Conservation (phyloP, 2,797 vertebrate species). For the Cephalopachus bancanus region DNA sequence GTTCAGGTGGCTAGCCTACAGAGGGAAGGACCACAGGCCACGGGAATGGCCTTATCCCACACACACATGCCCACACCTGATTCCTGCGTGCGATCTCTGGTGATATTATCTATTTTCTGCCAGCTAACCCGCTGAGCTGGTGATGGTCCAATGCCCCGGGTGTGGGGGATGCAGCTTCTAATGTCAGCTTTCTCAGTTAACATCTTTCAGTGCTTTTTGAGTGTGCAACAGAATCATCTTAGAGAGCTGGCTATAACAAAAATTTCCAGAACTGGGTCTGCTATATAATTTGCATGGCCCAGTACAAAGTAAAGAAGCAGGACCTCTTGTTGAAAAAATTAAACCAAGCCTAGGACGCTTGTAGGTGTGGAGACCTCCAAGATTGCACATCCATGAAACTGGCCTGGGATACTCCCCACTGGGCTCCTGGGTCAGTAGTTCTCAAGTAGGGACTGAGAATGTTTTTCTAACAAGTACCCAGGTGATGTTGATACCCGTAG, state of each 20-base stretch:
- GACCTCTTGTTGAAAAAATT: not conserved
- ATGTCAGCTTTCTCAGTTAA: not conserved
- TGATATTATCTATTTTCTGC: not conserved
- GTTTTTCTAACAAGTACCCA: not conserved
- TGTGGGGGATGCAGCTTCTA: no score
- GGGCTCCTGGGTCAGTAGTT: not conserved
- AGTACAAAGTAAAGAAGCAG: not conserved
- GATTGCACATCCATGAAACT: accelerated
- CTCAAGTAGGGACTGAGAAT: not conserved
- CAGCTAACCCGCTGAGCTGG: not conserved
- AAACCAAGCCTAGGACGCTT: not conserved
- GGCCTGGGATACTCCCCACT: not conserved
- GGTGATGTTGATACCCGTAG: not conserved
- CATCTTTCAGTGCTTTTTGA: not conserved
- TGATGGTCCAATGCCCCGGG: not conserved
- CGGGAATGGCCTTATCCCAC: not conserved
- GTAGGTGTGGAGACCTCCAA: not conserved
- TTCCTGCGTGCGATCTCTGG: not conserved
- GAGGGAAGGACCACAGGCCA: not conserved
- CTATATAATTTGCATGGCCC: not conserved
- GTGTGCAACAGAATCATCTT: not conserved
- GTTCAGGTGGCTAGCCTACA: not conserved
- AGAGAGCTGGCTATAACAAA: not conserved
- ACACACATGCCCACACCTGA: not conserved
- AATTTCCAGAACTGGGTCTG: not conserved